A percentile compares a stretch with the other conserved stretches of the same genome.
Conservation (phyloP, 2,888 invertebrate genomes). For the Habroteleia sp. region DNA sequence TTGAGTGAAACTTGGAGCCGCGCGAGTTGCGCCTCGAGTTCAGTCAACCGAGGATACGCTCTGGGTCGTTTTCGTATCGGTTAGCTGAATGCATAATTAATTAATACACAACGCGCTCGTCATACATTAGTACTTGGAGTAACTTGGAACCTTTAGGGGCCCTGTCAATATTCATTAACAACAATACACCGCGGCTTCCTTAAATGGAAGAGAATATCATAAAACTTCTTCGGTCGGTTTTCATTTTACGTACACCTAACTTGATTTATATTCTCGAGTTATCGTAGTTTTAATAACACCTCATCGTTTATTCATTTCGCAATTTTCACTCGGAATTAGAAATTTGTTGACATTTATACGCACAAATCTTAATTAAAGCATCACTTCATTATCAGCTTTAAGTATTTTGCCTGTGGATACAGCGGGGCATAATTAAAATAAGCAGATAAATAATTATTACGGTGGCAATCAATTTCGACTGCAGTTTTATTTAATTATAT, state of each 20-base stretch:
- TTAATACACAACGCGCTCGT: constrained; percentile 61
- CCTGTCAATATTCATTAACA: constrained; percentile 62
- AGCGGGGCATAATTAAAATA: too few relatives aligned
- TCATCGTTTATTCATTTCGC: constrained; percentile 31
- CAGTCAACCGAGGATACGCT: constrained; percentile 43
- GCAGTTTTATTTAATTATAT: too few relatives aligned
- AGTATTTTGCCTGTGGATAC: too few relatives aligned
- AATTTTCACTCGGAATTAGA: constrained; percentile 23
- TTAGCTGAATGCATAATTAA: constrained; percentile 63
- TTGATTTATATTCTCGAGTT: constrained; percentile 39
- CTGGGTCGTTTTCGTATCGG: constrained; percentile 57
- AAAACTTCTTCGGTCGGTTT: constrained; percentile 28
- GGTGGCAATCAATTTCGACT: too few relatives aligned
- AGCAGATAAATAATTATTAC: too few relatives aligned
- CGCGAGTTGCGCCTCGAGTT: constrained; percentile 34
- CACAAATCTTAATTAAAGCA: neutral
- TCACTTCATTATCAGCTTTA: neutral
- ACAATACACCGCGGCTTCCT: constrained; percentile 25
- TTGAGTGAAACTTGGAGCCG: constrained; percentile 31
- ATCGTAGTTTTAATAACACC: constrained; percentile 28
- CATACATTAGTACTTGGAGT: constrained; percentile 56
- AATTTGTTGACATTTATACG: neutral
- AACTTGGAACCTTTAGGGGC: constrained; percentile 57
- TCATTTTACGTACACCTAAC: constrained; percentile 17
- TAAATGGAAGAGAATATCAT: constrained; percentile 19